These are phyloP conservation scores for Cheilosia vernalis DNA, from an alignment of 2,888 invertebrate species.

Conservation along the genomic window DNA sequence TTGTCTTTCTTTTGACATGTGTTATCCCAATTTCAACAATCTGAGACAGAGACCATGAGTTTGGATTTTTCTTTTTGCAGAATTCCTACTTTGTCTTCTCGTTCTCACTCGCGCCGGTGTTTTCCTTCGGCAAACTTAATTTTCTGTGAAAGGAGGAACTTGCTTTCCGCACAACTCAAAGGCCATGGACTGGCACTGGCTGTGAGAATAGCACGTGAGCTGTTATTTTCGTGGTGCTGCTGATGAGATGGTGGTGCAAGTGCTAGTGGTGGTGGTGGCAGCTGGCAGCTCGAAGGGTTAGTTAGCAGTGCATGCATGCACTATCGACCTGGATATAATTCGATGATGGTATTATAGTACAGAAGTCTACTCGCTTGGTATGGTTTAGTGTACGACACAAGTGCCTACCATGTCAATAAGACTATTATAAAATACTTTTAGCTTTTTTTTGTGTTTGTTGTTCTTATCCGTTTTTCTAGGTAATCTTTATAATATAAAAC, in stretches of 20 bases:
- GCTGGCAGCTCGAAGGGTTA: constrained; percentile 34
- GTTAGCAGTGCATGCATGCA: constrained; percentile 60
- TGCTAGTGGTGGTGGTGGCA: neutral
- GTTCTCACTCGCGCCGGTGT: constrained; percentile 22
- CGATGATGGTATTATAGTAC: neutral
- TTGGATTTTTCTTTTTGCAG: constrained; percentile 15
- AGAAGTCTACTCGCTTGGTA: constrained; percentile 20
- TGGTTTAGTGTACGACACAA: neutral
- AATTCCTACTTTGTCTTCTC: constrained; percentile 17
- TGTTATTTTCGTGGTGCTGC: constrained; percentile 27
- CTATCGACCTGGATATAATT: constrained; percentile 57
- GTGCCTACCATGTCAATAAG: no score
- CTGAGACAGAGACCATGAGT: constrained; percentile 1
- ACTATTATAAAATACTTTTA: no score
- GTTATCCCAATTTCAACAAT: constrained; percentile 24
- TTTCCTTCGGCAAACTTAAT: constrained; percentile 62
- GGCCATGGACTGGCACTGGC: constrained; percentile 49
- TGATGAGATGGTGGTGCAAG: constrained; percentile 6
- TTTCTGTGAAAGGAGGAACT: constrained; percentile 51
- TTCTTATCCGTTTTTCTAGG: no score
- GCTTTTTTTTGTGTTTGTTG: no score
- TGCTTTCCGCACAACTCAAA: constrained; percentile 29
- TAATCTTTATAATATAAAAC: no score
- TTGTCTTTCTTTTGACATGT: constrained; percentile 5
- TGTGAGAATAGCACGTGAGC: constrained; percentile 60